Percentiles rank a stretch among this genome's conserved stretches.
Conservation (phyloP, 2,888 invertebrate genomes). For the Trichopria drosophilae region DNA sequence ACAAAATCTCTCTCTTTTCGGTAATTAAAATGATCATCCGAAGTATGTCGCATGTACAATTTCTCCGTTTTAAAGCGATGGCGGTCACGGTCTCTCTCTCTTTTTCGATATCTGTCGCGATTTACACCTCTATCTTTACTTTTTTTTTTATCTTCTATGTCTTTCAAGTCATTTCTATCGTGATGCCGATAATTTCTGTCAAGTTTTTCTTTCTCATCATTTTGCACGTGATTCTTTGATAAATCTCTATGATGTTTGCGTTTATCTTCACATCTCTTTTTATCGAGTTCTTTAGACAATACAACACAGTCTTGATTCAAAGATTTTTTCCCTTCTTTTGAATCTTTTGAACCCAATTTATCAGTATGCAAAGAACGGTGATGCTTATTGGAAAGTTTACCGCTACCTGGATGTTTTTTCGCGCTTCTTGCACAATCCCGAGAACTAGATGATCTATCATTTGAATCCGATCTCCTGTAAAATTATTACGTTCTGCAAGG, state of each 20-base stretch:
- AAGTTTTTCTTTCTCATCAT: too few relatives aligned
- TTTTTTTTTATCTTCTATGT: constrained; percentile 34
- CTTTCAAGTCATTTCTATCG: constrained; percentile 39
- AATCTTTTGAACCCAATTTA: too few relatives aligned
- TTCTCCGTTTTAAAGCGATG: too few relatives aligned
- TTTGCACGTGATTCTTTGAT: constrained; percentile 38
- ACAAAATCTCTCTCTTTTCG: constrained; percentile 55
- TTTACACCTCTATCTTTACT: constrained; percentile 39
- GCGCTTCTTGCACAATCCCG: constrained; percentile 47
- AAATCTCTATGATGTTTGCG: constrained; percentile 46
- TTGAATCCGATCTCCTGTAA: constrained; percentile 56
- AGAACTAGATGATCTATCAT: constrained; percentile 45
- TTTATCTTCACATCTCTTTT: constrained; percentile 45
- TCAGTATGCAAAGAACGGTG: too few relatives aligned
- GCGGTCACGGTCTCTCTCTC: constrained; percentile 44
- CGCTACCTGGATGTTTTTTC: constrained; percentile 41
- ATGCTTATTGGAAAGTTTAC: constrained; percentile 42
- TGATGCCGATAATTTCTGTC: constrained; percentile 47
- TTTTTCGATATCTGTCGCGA: constrained; percentile 38
- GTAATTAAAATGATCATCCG: constrained; percentile 48
- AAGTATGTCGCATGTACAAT: too few relatives aligned
- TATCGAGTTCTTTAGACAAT: constrained; percentile 43
- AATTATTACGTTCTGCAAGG: constrained; percentile 59
- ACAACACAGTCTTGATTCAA: too few relatives aligned
- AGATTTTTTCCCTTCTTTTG: too few relatives aligned